phyloP scores from a whole-genome alignment of 2,113 vertebrate species.

The Poeciliopsis turrubarensis region DNA sequence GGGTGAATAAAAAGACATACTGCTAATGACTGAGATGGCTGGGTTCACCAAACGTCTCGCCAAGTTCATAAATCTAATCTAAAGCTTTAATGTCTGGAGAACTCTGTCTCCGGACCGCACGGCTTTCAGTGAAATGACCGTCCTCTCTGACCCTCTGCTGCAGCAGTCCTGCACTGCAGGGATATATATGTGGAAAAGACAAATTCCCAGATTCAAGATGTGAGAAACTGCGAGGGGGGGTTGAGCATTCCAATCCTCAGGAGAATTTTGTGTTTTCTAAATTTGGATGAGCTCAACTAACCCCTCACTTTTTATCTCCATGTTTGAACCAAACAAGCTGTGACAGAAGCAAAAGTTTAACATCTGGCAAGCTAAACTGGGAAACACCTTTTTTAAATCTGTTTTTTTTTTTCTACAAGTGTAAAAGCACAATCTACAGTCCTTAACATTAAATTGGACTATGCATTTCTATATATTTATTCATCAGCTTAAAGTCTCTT shows the following conservation, averaged over 20 bases:
- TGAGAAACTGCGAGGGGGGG: background rate
- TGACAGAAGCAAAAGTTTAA: background rate
- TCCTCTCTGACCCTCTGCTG: conserved; percentile 14
- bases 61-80: conserved; percentile 48
- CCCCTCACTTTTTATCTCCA: conserved; percentile 12
- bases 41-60: conserved; percentile 43
- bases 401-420: no score
- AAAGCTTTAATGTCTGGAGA: conserved; percentile 36
- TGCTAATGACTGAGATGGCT: conserved; percentile 34
- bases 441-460: background rate
- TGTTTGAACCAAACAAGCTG: background rate
- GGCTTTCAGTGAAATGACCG: conserved; percentile 36
- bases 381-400: background rate
- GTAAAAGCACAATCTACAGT: background rate
- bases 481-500: background rate
- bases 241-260: background rate
- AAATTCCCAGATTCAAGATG: conserved; percentile 20
- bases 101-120: conserved; percentile 20
- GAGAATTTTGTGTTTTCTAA: conserved; percentile 30
- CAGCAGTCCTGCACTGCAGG: conserved; percentile 3
- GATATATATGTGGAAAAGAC: conserved; percentile 7
- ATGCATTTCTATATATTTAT: background rate
- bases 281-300: conserved; percentile 1
- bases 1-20: conserved; percentile 12
- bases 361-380: background rate